Evolutionary conservation across 2,113 vertebrate genomes (phyloP), one percentile per base, ranked within the genome.

Genomic region (Halcyon senegalensis): DNA sequence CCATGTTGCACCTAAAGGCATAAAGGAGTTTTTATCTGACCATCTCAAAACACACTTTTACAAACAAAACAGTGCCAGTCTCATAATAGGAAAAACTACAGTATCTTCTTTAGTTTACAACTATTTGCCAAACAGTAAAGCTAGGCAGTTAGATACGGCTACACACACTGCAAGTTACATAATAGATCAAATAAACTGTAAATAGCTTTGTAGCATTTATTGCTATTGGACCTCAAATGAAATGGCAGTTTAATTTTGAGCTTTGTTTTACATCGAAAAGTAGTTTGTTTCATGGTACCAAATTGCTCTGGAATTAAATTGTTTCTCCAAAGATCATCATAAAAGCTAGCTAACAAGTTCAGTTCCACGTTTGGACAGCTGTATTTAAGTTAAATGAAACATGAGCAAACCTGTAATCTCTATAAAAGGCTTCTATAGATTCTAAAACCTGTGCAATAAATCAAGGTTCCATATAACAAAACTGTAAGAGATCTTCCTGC

Each of bases 331-430:
- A 80, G 73, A 75, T 69, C 37, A 37, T 77, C 43, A 37, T 58
- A 86, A 72, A 86, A 78, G 11, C 48, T 91, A 30, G 37, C 35
- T 95, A 87, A 66, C 13, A 85, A 75, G 19, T 84, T 94, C 78
- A 91, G 43, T 33, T 79, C 63, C 70, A 20, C 13, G 27, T 81
- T 81, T 84, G 78, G 55, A 89, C 68, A 91, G 41, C 68, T 84
- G 64, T 79, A 64, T 94, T 91, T 93, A 93, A 84, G 39, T 80
- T 90, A 94, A 94, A 86, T 93, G 91, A 94, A 92, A 92, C 63
- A 76, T 28, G 21, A 94, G 43, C 60, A 96, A 94, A 77, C 37
- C 50, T 85, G 51, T 46, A 87, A 50, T 85, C 59, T 92, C 9
- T 39, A 58, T 75, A 48, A 79, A 91, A 94, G 48, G 9, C 20